Base-by-base conservation (phyloP, 2,888 invertebrate genomes). In the Tetragnatha montana region DNA sequence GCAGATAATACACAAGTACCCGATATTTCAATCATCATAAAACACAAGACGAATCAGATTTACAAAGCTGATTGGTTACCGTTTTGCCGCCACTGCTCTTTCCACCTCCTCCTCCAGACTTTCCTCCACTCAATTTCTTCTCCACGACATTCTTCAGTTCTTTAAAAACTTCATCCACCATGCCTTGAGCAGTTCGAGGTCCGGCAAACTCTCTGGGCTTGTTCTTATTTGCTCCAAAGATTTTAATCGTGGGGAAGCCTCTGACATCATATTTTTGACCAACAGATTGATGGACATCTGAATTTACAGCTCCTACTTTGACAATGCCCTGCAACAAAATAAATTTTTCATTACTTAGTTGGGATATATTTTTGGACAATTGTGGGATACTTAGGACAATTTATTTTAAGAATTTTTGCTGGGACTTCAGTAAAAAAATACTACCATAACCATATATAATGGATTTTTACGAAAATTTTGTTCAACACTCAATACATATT, bases 211-310 rank as follows among this genome's bases (percentile, higher is more conserved):
- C 97, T 69, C 95, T 95, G 7, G 98, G 97, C 91, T 95, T 96
- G 81, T 95, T 95, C 94, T 98, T 98, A 93, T 97, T 96, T 0
- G 95, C 94, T 17, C 96, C 97, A 93, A 99, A 99, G 76, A 99
- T 96, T 94, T 99, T 99, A 91, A 99, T 96, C 0, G 99, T 98
- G 4, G 99, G 99, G 93, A 98, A 99, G 81, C 99, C 98, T 92
- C 95, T 94, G 68, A 99, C 96, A 73, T 96, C 96, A 94, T 95
- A 99, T 92, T 96, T 96, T 0, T 95, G 95, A 60, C 96, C 96
- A 0, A 99, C 94, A 7, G 96, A 95, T 92, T 96, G 96, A 93
- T 99, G 96, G 80, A 97, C 96, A 93, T 99, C 98, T 73, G 97
- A 97, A 94, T 99, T 96, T 0, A 99, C 96, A 8, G 97, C 97